phyloP scores from a whole-genome alignment of 2,113 vertebrate genomes.

The Platysteira castanea region DNA sequence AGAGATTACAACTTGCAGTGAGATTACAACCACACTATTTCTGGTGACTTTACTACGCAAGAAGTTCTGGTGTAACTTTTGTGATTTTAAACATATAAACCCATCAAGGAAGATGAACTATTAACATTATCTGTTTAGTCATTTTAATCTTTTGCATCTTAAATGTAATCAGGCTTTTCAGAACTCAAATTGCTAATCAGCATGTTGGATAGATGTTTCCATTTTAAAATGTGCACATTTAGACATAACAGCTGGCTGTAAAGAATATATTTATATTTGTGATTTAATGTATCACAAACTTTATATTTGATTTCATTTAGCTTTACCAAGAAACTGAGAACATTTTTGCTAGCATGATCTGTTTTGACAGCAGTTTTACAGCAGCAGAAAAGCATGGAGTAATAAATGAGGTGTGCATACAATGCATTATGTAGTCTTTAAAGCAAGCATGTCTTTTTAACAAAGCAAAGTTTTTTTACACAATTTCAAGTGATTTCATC shows the following conservation, averaged over 20 bases:
- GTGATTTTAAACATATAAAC: slow-evolving; percentile 64
- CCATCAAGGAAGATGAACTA: slow-evolving; percentile 71
- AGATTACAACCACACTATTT: not conserved
- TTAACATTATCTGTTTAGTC: slow-evolving; percentile 72
- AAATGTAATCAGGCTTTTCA: slow-evolving; percentile 72
- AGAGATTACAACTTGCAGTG: not conserved
- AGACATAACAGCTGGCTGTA: slow-evolving; percentile 71
- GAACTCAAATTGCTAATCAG: slow-evolving; percentile 75
- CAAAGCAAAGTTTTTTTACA: slow-evolving; percentile 41
- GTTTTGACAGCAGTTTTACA: slow-evolving; percentile 61
- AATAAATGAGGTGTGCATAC: slow-evolving; percentile 53
- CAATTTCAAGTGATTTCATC: slow-evolving; percentile 27
- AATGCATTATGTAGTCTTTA: slow-evolving; percentile 41
- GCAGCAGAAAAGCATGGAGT: slow-evolving; percentile 27
- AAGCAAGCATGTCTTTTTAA: slow-evolving; percentile 54
- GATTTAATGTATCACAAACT: slow-evolving; percentile 75
- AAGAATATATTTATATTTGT: slow-evolving; percentile 77
- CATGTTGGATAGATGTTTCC: slow-evolving; percentile 70
- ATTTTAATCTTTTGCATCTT: slow-evolving; percentile 76
- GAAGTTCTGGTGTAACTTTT: slow-evolving; percentile 33
- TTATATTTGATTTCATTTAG: slow-evolving; percentile 72
- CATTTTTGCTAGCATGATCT: slow-evolving; percentile 54
- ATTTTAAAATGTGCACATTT: slow-evolving; percentile 67
- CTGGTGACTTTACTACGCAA: not conserved
- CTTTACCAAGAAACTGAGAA: slow-evolving; percentile 56